phyloP scores from a whole-genome alignment of 1,140 invertebrate genomes.

The Sarcophaga bullata region DNA sequence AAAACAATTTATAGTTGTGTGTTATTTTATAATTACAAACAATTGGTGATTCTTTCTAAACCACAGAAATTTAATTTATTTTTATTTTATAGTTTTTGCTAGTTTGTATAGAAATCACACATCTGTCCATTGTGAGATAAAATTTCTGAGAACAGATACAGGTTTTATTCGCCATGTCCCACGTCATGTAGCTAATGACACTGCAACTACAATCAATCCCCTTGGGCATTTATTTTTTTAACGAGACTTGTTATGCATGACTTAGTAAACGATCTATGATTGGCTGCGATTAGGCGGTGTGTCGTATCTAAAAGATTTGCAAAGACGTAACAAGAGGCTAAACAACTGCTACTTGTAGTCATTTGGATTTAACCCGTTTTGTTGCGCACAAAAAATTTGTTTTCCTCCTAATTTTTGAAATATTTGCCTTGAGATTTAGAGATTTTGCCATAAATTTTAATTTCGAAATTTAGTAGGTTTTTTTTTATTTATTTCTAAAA shows the following conservation, averaged over 20 bases:
- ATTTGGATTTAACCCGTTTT: too few species aligned
- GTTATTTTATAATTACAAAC: slow-evolving; percentile 11
- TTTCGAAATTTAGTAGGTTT: too few species aligned
- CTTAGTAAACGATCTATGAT: slow-evolving; percentile 20
- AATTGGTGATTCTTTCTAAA: neutral
- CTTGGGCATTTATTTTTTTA: neutral
- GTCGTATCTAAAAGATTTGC: slow-evolving; percentile 12
- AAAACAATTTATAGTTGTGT: neutral
- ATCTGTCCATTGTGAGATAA: slow-evolving; percentile 4
- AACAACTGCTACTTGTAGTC: neutral
- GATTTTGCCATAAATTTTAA: too few species aligned
- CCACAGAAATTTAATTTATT: slow-evolving; percentile 22
- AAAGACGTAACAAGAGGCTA: neutral
- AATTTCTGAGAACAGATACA: neutral
- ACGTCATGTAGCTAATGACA: neutral
- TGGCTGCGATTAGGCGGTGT: slow-evolving; percentile 23
- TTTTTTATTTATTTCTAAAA: too few species aligned
- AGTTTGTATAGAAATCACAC: neutral
- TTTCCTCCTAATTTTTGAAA: too few species aligned
- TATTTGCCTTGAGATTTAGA: too few species aligned
- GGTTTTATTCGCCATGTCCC: slow-evolving; percentile 3
- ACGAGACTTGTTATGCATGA: slow-evolving; percentile 17
- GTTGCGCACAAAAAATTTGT: too few species aligned
- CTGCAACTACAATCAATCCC: too few species aligned
- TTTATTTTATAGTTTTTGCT: neutral